Conservation (phyloP, 2,113 vertebrate species). For the Dolichallabes microphthalmus region DNA sequence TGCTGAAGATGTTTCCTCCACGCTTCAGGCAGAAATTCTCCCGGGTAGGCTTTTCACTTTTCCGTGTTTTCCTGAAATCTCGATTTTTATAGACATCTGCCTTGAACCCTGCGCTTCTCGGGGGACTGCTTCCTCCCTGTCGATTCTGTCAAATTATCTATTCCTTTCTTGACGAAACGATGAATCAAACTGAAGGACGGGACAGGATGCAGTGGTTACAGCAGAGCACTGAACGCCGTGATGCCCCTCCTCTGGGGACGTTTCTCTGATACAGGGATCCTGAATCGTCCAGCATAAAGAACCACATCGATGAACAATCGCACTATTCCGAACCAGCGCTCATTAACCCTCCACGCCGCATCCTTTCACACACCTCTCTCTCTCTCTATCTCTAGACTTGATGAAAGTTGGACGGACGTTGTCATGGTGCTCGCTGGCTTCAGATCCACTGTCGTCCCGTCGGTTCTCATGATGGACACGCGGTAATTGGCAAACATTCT, state of each 20-base stretch:
- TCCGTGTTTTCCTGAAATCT: not conserved
- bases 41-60: slow-evolving; percentile 57
- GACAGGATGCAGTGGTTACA: not conserved
- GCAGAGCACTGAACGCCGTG: not conserved
- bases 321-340: too few species aligned
- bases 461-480: not conserved
- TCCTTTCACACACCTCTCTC: not conserved
- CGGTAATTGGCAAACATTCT: slow-evolving; percentile 26
- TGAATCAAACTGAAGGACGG: not conserved
- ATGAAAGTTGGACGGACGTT: not conserved
- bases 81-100: not conserved
- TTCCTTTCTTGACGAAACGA: not conserved
- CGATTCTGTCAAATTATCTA: not conserved
- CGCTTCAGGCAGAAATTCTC: slow-evolving; percentile 53
- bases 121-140: not conserved
- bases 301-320: not conserved
- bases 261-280: not conserved
- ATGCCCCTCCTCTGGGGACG: not conserved
- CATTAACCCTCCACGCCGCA: not conserved
- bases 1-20: slow-evolving; percentile 62
- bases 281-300: not conserved
- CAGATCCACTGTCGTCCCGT: not conserved
- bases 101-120: not conserved
- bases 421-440: not conserved
- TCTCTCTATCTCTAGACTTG: slow-evolving; percentile 5